A percentile compares a stretch with the other conserved stretches of the same genome.
Evolutionary conservation across 2,888 invertebrate species (phyloP).

Genomic region (Dermolepida albohirtum): DNA sequence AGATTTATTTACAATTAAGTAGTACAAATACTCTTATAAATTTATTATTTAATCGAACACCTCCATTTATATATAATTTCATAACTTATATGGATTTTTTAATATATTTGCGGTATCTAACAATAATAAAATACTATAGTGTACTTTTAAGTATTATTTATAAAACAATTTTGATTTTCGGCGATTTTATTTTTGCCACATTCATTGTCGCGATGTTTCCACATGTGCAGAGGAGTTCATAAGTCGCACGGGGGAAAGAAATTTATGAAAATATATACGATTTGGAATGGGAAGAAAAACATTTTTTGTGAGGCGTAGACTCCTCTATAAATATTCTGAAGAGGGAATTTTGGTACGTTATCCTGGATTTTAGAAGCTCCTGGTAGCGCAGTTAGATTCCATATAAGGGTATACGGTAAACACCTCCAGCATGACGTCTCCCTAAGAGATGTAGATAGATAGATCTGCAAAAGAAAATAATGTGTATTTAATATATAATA

Average conservation of each 20-base stretch:
- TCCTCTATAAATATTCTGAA: constrained; percentile 53
- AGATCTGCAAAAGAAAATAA: constrained; percentile 2
- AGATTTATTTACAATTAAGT: too few species aligned
- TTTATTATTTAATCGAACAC: too few species aligned
- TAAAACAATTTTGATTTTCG: too few species aligned
- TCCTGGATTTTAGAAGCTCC: constrained; percentile 50
- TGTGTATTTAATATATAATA: background rate
- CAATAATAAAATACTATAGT: too few species aligned
- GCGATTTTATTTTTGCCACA: background rate
- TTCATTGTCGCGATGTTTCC: constrained; percentile 2
- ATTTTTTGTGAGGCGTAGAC: constrained; percentile 55
- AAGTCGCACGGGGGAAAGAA: constrained; percentile 46
- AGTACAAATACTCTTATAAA: too few species aligned
- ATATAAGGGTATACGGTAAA: constrained; percentile 43
- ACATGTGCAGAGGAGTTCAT: constrained; percentile 48
- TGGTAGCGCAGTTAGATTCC: constrained; percentile 45
- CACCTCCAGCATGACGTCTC: constrained; percentile 41
- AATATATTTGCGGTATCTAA: too few species aligned
- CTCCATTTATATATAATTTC: too few species aligned
- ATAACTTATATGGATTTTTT: too few species aligned
- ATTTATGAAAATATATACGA: constrained; percentile 61
- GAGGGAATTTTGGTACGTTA: constrained; percentile 58
- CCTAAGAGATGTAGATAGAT: background rate
- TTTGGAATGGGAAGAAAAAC: constrained; percentile 54
- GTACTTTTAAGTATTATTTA: too few species aligned